These are phyloP conservation scores for Catharus ustulatus DNA, from an alignment of 2,797 vertebrate genomes.

Conservation along the genomic window DNA sequence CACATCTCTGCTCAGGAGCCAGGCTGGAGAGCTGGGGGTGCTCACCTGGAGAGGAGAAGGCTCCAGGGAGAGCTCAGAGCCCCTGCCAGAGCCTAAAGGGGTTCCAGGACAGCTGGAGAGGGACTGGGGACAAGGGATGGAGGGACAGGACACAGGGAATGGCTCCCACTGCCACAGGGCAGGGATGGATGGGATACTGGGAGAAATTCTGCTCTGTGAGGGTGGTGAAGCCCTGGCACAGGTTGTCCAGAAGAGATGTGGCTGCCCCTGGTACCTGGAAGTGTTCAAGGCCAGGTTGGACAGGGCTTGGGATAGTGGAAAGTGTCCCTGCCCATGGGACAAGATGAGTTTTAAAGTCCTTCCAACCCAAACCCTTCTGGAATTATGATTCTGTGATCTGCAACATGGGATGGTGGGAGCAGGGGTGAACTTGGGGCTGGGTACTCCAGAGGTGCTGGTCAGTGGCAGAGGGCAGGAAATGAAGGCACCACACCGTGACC, in stretches of 20 bases:
- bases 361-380: not conserved
- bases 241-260: not conserved
- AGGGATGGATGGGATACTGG: not conserved
- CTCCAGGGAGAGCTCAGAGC: not conserved
- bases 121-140: fast-evolving
- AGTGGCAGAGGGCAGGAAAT: not conserved
- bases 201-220: fast-evolving
- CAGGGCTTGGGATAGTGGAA: fast-evolving
- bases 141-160: not conserved
- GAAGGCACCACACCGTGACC: not conserved
- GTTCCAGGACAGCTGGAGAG: not conserved
- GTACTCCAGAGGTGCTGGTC: not conserved
- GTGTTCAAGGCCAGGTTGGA: fast-evolving
- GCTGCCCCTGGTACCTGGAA: not conserved
- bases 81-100: fast-evolving
- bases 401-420: fast-evolving
- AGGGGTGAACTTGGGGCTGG: not conserved
- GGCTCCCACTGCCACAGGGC: not conserved
- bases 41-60: fast-evolving
- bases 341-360: not conserved
- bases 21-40: not conserved
- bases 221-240: fast-evolving
- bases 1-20: not conserved
- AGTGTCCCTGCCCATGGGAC: not conserved
- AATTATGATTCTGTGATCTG: not conserved